A percentile compares a stretch with the other conserved stretches of the same genome.
These are phyloP conservation scores for Dioctria rufipes DNA, from an alignment of 2,888 invertebrate genomes.

Conservation along the genomic window DNA sequence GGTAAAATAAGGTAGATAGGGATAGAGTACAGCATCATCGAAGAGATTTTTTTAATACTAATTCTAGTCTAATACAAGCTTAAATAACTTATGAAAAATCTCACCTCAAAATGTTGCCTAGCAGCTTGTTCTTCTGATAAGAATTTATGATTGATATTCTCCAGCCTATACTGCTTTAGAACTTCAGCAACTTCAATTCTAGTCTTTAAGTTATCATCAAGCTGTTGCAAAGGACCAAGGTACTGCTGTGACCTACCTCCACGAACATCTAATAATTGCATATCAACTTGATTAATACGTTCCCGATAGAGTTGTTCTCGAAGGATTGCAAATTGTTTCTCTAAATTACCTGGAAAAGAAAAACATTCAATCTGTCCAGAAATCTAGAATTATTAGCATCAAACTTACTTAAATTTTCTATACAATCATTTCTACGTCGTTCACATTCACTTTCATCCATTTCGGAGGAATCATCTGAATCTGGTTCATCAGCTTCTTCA, in stretches of 20 bases:
- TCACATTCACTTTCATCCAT: constrained; percentile 96
- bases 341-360: constrained; percentile 79
- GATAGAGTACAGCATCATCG: too few relatives aligned
- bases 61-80: too few relatives aligned
- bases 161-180: constrained; percentile 82
- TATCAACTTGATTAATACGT: constrained; percentile 84
- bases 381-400: too few relatives aligned
- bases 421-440: constrained; percentile 83
- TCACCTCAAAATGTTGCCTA: constrained; percentile 88
- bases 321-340: constrained; percentile 88
- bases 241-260: constrained; percentile 92
- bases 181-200: constrained; percentile 93
- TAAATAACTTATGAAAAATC: neutral
- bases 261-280: constrained; percentile 88
- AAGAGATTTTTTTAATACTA: too few relatives aligned
- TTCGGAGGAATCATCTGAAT: constrained; percentile 89
- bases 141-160: constrained; percentile 88
- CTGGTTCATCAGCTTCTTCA: constrained; percentile 85
- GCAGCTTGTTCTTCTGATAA: constrained; percentile 92
- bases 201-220: constrained; percentile 89
- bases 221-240: constrained; percentile 85
- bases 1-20: too few relatives aligned
- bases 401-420: constrained; percentile 81
- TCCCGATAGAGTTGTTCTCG: constrained; percentile 93
- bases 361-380: neutral